Evolutionary conservation across 2,113 vertebrate genomes (phyloP).

Genomic region (Macroglossus sobrinus): DNA sequence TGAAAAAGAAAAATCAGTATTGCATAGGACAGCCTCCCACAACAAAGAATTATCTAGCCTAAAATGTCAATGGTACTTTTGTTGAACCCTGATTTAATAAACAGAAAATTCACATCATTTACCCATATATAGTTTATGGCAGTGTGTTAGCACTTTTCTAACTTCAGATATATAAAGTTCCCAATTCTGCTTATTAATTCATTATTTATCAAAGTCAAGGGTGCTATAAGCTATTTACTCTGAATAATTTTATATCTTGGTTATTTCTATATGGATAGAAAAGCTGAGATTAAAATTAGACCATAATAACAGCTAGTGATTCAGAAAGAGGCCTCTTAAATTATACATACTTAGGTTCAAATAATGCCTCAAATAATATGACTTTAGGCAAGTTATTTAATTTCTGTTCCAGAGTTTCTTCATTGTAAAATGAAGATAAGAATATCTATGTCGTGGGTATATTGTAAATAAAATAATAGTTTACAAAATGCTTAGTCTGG

Average conservation of each 20-base stretch:
- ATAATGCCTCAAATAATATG: background rate
- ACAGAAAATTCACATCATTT: background rate
- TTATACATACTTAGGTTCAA: background rate
- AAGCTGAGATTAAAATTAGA: background rate
- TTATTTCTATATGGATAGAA: background rate
- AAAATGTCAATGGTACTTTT: background rate
- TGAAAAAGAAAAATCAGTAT: background rate
- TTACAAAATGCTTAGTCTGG: background rate
- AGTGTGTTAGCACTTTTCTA: background rate
- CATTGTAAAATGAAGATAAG: background rate
- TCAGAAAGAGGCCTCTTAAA: background rate
- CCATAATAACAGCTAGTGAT: background rate
- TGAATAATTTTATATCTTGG: background rate
- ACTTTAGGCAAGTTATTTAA: background rate
- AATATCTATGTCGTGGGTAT: background rate
- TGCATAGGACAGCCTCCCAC: background rate
- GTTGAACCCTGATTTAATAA: background rate
- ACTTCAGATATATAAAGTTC: background rate
- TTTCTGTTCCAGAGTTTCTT: background rate
- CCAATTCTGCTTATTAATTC: background rate
- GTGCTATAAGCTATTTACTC: background rate
- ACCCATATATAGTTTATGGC: background rate
- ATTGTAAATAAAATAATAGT: background rate
- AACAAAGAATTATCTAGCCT: background rate
- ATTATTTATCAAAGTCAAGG: background rate